Evolutionary conservation across 2,888 invertebrate genomes (phyloP), one percentile per base, ranked within the genome.

Genomic region (Crematogaster levior): DNA sequence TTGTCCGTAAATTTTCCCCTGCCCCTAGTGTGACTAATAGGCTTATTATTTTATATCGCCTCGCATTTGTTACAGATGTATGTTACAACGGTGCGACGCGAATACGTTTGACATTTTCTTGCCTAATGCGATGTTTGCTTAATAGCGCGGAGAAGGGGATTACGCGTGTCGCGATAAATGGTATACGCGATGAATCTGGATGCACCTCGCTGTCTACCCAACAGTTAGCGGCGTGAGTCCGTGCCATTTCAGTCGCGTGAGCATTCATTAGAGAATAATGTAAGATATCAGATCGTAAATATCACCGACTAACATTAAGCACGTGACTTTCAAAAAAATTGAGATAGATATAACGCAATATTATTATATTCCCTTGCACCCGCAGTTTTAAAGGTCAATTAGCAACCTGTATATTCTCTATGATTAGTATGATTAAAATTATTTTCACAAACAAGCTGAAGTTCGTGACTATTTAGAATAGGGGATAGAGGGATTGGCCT

Each of bases 41-140:
- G 91, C 93, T 94, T 93, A 94, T 94, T 94, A 94, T 94, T 94
- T 93, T 93, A 93, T 93, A 93, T 94, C 92, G 88, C 91, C 87
- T 88, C 86, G 88, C 92, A 93, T 94, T 93, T 93, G 92, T 94
- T 92, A 93, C 72, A 84, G 86, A 84, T 85, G 72, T 58, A 51
- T 43, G 68, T 75, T 65, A 81, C 80, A 74, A 79, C 79, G 53
- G 63, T 48, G 60, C 75, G 72, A 53, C 77, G 51, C 66, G 73
- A 70, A 73, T 74, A 77, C 56, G 40, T 10, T 73, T 79, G 74
- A 85, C 82, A 85, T 82, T 87, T 90, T 68, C 83, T 86, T 72
- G 56, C 85, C 89, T 91, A 89, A 90, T 91, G 85, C 87, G 77
- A 85, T 91, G 90, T 92, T 92, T 91, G 87, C 90, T 91, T 87